phyloP scores from a whole-genome alignment of 2,888 invertebrate genomes.

The Chloroclysta siterata region DNA sequence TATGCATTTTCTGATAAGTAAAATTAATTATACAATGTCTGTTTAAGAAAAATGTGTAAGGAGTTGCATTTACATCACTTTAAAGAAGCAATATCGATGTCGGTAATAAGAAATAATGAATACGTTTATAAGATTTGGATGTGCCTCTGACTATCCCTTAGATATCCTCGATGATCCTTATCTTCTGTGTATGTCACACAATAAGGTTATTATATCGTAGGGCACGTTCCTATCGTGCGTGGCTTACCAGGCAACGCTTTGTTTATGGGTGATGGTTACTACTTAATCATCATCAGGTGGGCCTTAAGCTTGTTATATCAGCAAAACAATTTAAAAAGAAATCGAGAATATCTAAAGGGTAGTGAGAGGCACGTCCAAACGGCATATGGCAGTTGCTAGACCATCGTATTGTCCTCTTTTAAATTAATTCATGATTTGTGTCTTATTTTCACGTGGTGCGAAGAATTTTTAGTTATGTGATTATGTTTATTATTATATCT shows the following conservation, averaged over 20 bases:
- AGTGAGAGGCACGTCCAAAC: neutral
- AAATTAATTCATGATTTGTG: neutral
- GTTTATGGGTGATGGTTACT: too few species aligned
- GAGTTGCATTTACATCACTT: neutral
- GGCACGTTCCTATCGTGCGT: too few species aligned
- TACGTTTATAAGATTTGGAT: neutral
- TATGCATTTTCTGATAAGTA: too few species aligned
- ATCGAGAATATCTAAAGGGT: neutral
- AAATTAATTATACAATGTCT: too few species aligned
- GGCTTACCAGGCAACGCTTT: too few species aligned
- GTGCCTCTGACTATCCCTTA: neutral
- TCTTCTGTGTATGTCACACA: too few species aligned
- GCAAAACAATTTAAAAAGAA: neutral
- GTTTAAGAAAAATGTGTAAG: neutral
- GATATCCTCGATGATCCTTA: neutral
- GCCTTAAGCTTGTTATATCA: too few species aligned
- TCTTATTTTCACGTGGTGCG: constrained; percentile 24
- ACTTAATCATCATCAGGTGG: too few species aligned
- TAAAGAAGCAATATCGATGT: neutral
- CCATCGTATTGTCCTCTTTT: neutral
- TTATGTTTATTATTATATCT: constrained; percentile 23
- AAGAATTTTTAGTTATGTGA: constrained; percentile 37
- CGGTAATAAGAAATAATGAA: neutral
- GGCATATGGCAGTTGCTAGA: neutral
- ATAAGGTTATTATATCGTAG: too few species aligned